Conservation (phyloP, 2,113 vertebrate genomes). For the Leptobrachium leishanense region DNA sequence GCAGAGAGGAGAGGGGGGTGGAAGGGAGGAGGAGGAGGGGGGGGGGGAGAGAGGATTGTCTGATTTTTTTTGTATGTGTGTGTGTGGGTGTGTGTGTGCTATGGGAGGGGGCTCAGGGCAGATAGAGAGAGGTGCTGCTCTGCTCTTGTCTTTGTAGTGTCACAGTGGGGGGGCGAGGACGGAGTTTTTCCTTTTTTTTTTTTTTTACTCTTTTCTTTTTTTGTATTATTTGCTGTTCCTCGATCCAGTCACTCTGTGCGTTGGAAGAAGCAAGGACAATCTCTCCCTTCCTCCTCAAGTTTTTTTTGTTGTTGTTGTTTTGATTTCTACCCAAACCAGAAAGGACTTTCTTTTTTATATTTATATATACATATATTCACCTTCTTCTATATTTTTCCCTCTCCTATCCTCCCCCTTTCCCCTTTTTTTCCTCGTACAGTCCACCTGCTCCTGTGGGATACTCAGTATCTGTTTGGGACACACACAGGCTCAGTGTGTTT, state of each 20-base stretch:
- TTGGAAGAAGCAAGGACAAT: slow-evolving; percentile 23
- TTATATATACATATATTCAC: not conserved
- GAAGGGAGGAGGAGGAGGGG: not conserved
- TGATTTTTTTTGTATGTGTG: slow-evolving; percentile 1
- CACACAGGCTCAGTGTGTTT: not conserved
- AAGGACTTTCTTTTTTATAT: not conserved
- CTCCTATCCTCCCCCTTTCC: too few relatives aligned
- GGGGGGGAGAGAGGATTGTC: slow-evolving; percentile 23
- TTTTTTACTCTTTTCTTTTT: slow-evolving; percentile 16
- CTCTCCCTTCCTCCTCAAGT: slow-evolving; percentile 22
- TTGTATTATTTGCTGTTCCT: slow-evolving; percentile 21
- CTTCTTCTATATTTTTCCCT: not conserved
- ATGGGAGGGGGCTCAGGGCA: slow-evolving; percentile 28
- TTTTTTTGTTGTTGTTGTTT: not conserved
- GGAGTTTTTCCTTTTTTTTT: slow-evolving; percentile 16
- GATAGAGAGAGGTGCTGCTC: slow-evolving; percentile 47
- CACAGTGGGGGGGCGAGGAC: slow-evolving; percentile 44
- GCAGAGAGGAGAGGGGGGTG: slow-evolving; percentile 26
- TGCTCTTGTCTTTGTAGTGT: slow-evolving; percentile 55
- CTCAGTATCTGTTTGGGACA: not conserved
- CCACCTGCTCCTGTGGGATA: slow-evolving; percentile 43
- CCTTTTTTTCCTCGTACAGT: slow-evolving; percentile 1
- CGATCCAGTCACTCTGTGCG: slow-evolving; percentile 32
- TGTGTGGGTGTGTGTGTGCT: slow-evolving; percentile 32
- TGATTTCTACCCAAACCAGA: too few relatives aligned